Conservation (phyloP, 2,113 vertebrate species). For the Dissostichus mawsoni region DNA sequence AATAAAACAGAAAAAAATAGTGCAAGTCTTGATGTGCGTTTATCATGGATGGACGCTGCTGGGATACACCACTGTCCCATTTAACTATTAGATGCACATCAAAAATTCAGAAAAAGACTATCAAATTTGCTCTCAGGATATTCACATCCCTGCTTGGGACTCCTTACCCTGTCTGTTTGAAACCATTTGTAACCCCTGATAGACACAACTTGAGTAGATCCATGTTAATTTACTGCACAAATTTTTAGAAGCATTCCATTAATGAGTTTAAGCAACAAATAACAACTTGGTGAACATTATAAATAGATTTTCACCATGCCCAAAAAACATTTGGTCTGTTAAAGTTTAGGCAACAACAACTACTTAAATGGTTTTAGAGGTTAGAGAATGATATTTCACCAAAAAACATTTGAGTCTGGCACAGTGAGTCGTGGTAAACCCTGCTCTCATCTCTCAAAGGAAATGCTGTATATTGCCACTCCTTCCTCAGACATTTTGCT, state of each 20-base stretch:
- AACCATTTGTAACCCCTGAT: neutral
- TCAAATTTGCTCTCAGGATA: neutral
- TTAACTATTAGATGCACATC: neutral
- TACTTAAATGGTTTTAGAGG: too few species aligned
- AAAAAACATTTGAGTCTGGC: too few species aligned
- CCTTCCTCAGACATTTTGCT: conserved; percentile 14
- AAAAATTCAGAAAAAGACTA: neutral
- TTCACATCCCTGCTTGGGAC: neutral
- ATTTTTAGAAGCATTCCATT: too few species aligned
- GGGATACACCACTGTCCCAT: neutral
- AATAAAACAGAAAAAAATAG: too few species aligned
- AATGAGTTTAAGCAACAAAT: too few species aligned
- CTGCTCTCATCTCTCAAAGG: conserved; percentile 15
- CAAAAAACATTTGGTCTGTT: too few species aligned
- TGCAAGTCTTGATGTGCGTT: neutral
- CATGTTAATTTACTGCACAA: too few species aligned
- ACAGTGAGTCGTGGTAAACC: neutral
- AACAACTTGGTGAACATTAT: too few species aligned
- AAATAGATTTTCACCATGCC: neutral
- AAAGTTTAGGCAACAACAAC: too few species aligned
- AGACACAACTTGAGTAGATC: too few species aligned
- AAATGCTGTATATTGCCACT: conserved; percentile 18
- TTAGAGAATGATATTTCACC: too few species aligned
- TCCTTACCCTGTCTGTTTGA: neutral
- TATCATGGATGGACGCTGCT: neutral